Evolutionary conservation across 2,797 vertebrate genomes (phyloP).

Genomic region (Enteromius anoplus): DNA sequence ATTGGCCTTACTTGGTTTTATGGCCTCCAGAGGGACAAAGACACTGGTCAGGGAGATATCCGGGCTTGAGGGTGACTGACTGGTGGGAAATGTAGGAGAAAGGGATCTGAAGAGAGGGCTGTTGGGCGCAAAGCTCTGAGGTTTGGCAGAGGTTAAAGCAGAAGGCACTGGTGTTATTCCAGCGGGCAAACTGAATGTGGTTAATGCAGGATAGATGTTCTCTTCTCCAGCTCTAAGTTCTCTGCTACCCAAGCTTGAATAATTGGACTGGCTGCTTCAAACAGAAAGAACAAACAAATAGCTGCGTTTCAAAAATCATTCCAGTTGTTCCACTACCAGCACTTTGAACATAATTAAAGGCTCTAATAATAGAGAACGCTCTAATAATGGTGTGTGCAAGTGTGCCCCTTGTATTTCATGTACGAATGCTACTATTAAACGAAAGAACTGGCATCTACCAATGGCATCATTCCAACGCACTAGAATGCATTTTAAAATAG

Average conservation of each 20-base stretch:
- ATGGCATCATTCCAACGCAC: not conserved
- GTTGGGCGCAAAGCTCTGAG: slow-evolving; percentile 65
- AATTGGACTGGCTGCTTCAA: slow-evolving; percentile 67
- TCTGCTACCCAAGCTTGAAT: slow-evolving; percentile 56
- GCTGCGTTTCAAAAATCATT: not conserved
- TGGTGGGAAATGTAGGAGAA: slow-evolving; percentile 72
- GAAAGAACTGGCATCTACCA: not conserved
- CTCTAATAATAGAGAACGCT: not conserved
- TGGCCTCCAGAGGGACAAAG: slow-evolving; percentile 87
- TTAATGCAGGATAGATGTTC: slow-evolving; percentile 57
- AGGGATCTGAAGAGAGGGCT: slow-evolving; percentile 82
- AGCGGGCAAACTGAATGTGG: slow-evolving; percentile 47
- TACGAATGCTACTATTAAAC: slow-evolving; percentile 16
- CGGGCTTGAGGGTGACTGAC: slow-evolving; percentile 75
- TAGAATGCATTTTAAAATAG: not conserved
- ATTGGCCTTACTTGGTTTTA: slow-evolving; percentile 89
- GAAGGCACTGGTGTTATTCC: slow-evolving; percentile 53
- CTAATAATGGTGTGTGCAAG: not conserved
- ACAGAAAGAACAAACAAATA: slow-evolving; percentile 44
- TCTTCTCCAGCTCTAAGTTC: slow-evolving; percentile 59
- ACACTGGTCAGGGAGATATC: slow-evolving; percentile 85
- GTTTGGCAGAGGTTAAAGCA: slow-evolving; percentile 39
- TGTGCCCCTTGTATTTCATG: not conserved
- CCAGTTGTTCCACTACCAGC: not conserved
- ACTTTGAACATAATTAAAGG: not conserved